Evolutionary conservation across 2,113 vertebrate species (phyloP).

Genomic region (Calonectris borealis): DNA sequence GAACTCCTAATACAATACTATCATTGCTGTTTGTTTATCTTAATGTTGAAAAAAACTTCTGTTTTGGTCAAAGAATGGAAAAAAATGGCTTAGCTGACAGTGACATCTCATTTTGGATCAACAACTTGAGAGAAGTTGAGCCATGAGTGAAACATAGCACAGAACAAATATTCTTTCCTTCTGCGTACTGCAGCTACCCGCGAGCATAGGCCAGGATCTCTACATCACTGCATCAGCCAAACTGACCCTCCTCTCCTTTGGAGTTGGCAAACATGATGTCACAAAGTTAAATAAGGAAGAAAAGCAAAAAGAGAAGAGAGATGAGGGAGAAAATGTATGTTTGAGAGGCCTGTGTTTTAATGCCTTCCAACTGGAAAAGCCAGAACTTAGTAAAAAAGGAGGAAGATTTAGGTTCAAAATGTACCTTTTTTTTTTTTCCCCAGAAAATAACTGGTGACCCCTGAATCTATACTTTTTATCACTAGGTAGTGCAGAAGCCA

Average conservation of each 20-base stretch:
- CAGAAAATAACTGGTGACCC: neutral
- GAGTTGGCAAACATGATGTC: neutral
- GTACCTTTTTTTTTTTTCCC: rapidly evolving
- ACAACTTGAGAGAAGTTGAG: neutral
- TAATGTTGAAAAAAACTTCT: neutral
- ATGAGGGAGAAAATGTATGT: neutral
- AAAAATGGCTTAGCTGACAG: neutral
- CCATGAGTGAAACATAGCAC: neutral
- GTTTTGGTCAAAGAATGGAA: neutral
- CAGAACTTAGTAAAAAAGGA: neutral
- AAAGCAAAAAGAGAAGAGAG: neutral
- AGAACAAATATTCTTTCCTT: neutral
- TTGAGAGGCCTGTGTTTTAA: neutral
- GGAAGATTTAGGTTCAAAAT: neutral
- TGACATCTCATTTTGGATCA: neutral
- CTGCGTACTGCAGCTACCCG: neutral
- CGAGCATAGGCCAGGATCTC: neutral
- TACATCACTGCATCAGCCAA: neutral
- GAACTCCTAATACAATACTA: neutral
- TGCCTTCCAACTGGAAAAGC: neutral
- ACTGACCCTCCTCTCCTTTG: neutral
- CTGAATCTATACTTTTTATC: neutral
- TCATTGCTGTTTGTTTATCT: neutral
- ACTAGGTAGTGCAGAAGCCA: neutral
- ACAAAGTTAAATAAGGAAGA: neutral